These are phyloP conservation scores for Agrypnus murinus DNA, from an alignment of 2,888 invertebrate species.

Conservation along the genomic window DNA sequence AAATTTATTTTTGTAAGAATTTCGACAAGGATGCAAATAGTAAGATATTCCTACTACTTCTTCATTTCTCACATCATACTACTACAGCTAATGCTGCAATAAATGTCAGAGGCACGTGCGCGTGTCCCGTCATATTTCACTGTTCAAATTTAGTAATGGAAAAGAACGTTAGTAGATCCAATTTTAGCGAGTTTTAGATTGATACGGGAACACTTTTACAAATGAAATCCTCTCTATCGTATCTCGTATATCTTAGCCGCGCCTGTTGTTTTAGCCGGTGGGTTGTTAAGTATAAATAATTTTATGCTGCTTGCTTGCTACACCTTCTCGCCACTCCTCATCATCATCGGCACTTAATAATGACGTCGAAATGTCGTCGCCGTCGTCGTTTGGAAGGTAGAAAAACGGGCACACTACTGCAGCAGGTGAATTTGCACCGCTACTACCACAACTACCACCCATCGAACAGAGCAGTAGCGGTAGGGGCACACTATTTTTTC, in stretches of 20 bases:
- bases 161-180: constrained; percentile 10
- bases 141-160: constrained; percentile 30
- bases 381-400: no score
- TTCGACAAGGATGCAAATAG: no score
- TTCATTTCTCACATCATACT: neutral
- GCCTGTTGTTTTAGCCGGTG: constrained; percentile 33
- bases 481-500: no score
- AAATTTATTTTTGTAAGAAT: no score
- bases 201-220: constrained; percentile 47
- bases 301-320: constrained; percentile 30
- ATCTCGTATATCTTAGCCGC: constrained; percentile 49
- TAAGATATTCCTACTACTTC: no score
- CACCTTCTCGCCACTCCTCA: constrained; percentile 52
- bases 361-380: constrained; percentile 47
- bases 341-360: constrained; percentile 49
- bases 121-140: constrained; percentile 17
- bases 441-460: no score
- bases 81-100: no score
- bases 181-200: constrained; percentile 27
- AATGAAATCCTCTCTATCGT: constrained; percentile 49
- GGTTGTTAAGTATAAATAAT: no score
- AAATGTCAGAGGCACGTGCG: constrained; percentile 12
- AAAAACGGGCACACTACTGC: constrained; percentile 46
- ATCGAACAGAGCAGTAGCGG: no score
- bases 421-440: constrained; percentile 48